Evolutionary conservation across 2,888 invertebrate species (phyloP).

Genomic region (Criorhina ranunculi): DNA sequence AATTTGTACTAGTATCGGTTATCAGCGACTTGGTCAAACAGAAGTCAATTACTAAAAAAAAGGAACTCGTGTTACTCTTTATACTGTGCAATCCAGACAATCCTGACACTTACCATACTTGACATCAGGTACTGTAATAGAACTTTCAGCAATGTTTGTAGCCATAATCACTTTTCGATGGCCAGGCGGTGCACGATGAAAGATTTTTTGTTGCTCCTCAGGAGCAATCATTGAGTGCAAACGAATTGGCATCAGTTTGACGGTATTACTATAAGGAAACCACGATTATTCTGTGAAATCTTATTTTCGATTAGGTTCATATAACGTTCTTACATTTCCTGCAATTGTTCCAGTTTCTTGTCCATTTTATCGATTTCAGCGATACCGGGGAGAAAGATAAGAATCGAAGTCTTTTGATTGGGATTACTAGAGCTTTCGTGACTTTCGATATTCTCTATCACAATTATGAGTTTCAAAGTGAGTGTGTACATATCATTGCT

Average conservation of each 20-base stretch:
- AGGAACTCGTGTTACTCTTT: not conserved
- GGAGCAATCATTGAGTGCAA: slow-evolving; percentile 92
- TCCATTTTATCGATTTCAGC: slow-evolving; percentile 92
- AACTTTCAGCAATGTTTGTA: slow-evolving; percentile 97
- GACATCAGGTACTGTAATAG: slow-evolving; percentile 95
- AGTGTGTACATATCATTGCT: slow-evolving; percentile 87
- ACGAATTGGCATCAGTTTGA: slow-evolving; percentile 80
- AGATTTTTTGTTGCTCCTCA: slow-evolving; percentile 89
- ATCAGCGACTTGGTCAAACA: slow-evolving; percentile 94
- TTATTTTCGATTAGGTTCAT: no score
- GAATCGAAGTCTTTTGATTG: slow-evolving; percentile 86
- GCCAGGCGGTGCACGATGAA: slow-evolving; percentile 81
- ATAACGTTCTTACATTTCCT: slow-evolving; percentile 68
- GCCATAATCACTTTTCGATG: slow-evolving; percentile 93
- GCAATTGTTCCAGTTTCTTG: slow-evolving; percentile 81
- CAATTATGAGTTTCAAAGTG: slow-evolving; percentile 86
- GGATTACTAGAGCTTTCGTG: slow-evolving; percentile 81
- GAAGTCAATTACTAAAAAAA: slow-evolving; percentile 92
- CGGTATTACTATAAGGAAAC: slow-evolving; percentile 62
- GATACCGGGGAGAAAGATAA: slow-evolving; percentile 96
- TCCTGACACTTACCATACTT: slow-evolving; percentile 86
- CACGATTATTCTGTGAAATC: not conserved
- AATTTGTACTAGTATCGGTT: slow-evolving; percentile 90
- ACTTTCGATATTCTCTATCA: slow-evolving; percentile 85
- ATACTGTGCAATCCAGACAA: not conserved